Percentiles rank a stretch among this genome's conserved stretches.
phyloP scores from a whole-genome alignment of 2,888 invertebrate genomes.

The Argyresthia albistria region DNA sequence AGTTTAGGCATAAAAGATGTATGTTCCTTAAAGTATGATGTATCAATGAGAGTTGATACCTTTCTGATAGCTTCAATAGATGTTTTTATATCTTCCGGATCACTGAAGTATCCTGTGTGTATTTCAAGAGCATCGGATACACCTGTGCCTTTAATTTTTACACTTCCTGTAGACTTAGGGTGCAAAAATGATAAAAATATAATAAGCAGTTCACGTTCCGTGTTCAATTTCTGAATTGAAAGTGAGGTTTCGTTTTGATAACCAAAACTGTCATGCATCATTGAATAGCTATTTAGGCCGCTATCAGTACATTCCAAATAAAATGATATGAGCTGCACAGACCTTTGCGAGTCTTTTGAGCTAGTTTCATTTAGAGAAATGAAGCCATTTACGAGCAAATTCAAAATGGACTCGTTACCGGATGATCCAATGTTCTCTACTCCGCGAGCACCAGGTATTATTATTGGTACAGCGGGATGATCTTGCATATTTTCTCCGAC shows the following conservation, averaged over 20 bases:
- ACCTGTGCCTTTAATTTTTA: neutral
- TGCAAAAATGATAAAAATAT: neutral
- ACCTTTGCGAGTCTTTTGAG: neutral
- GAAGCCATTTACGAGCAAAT: neutral
- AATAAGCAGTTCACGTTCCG: neutral
- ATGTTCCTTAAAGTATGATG: neutral
- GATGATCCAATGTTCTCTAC: neutral
- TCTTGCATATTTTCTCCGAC: slow-evolving; percentile 7
- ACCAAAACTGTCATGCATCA: neutral
- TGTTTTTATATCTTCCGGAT: neutral
- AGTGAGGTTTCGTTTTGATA: neutral
- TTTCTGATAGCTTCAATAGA: neutral
- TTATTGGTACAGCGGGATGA: slow-evolving; percentile 5
- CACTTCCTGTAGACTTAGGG: slow-evolving; percentile 1
- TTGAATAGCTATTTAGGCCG: neutral
- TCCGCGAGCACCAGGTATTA: neutral
- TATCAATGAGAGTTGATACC: neutral
- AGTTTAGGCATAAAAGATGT: neutral
- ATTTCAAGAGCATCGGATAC: neutral
- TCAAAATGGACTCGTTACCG: neutral
- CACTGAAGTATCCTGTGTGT: neutral
- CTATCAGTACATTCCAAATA: neutral
- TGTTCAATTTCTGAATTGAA: neutral
- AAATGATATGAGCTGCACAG: neutral
- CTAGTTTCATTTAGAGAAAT: neutral